Evolutionary conservation across 2,888 invertebrate species (phyloP), one percentile per base, ranked within the genome.

Genomic region (Lagria hirta): DNA sequence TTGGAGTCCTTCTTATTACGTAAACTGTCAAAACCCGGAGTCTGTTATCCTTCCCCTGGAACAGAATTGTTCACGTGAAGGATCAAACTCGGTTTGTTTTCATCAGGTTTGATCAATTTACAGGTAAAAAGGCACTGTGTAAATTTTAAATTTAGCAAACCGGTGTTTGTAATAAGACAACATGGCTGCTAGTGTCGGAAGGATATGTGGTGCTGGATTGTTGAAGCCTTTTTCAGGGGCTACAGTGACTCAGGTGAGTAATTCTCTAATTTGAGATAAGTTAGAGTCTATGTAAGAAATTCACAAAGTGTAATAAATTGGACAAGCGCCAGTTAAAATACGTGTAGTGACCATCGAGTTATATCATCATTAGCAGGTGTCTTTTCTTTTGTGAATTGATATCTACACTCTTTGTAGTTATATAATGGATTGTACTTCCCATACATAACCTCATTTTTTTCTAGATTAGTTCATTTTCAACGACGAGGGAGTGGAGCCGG

Each of bases 141-240:
- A 3, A 8, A 4, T 11, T 16, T 46, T 28, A 1, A 10, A 7
- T 16, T 17, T 10, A 4, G 11, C 21, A 12, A 30, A 29, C 23
- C 29, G 6, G 36, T 41, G 46, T 18, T 29, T 15, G n/a, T n/a
- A n/a, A n/a, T n/a, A n/a, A 64, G 58, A 78, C 80, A 88, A 82
- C 80, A 90, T 90, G 90, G 88, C 89, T 81, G 87, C 87, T 75
- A 82, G 84, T 73, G 83, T 89, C 74, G 85, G 88, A 77, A 83
- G 88, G 77, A 83, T 89, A 81, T 88, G 83, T 77, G 85, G 86
- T 76, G 83, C 86, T 72, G 82, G 84, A 73, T 81, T 90, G 74
- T 80, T 90, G 69, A 88, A 84, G 81, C 78, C 82, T 63, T 80
- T 78, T 75, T 81, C 81, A 73, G 75, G 76, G 62, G 61, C 81